phyloP scores from a whole-genome alignment of 2,888 invertebrate species.

The Aspidiotus rigidus region DNA sequence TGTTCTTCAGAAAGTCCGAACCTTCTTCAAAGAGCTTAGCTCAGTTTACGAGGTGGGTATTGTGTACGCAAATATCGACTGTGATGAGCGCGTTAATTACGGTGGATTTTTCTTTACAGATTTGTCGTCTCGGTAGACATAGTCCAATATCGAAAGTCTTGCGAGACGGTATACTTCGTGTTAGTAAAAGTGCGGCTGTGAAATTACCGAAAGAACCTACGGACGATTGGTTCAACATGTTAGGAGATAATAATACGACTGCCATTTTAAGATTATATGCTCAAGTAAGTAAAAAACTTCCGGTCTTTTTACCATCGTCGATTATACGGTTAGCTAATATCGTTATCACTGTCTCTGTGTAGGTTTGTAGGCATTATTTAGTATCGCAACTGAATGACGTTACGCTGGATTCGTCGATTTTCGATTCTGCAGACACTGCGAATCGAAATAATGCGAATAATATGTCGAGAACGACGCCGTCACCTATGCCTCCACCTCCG shows the following conservation, averaged over 20 bases:
- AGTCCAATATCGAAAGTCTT: conserved; percentile 75
- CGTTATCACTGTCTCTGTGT: conserved; percentile 15
- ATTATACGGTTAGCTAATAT: not conserved
- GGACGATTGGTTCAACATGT: conserved; percentile 81
- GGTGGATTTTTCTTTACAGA: conserved; percentile 42
- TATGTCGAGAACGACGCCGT: conserved; percentile 45
- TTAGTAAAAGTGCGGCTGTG: conserved; percentile 57
- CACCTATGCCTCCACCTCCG: conserved; percentile 49
- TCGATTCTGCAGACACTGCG: conserved; percentile 55
- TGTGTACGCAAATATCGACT: too few species aligned
- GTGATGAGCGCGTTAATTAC: not conserved
- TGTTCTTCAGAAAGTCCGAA: conserved; percentile 64
- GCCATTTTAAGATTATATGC: conserved; percentile 81
- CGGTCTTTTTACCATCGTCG: conserved; percentile 9
- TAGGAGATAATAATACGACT: conserved; percentile 71
- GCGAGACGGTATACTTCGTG: conserved; percentile 78
- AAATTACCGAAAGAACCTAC: conserved; percentile 56
- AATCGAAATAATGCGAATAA: conserved; percentile 39
- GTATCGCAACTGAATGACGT: conserved; percentile 67
- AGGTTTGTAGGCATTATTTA: conserved; percentile 63
- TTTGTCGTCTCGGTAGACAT: conserved; percentile 87
- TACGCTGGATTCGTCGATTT: conserved; percentile 61
- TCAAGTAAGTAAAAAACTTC: conserved; percentile 46
- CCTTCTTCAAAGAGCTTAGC: conserved; percentile 87
- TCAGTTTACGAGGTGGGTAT: conserved; percentile 70